Base-by-base conservation (phyloP, 1,140 invertebrate species). In the Papilio xuthus region DNA sequence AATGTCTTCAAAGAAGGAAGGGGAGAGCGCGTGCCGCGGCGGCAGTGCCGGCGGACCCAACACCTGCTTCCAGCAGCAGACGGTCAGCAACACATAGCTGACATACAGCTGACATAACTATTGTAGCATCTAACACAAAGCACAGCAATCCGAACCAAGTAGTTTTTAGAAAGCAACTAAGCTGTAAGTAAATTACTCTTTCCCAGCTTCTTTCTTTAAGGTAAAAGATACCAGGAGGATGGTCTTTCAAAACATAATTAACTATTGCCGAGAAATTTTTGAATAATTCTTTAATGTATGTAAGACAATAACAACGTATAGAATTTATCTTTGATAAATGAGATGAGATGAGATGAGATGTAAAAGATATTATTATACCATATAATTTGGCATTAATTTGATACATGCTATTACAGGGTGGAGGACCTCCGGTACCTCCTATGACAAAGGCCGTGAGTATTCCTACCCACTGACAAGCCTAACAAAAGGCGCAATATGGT, bases 401-500 rank as follows among this genome's bases (percentile, higher is more conserved):
- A 18, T 15, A 15, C 67, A 50, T 53, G 2, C 67, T 71, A 26
- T 88, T 84, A 37, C 85, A 92, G 90, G 41, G 83, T 18, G 88
- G 85, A 0, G 88, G 85, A 23, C 90, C 90, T 15, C 89, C 90
- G 0, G 86, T 88, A 26, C 89, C 89, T 3, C 86, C 90, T 0
- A 88, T 88, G 86, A 83, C 86, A 15, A 87, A 81, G 84, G 86
- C 86, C 32, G 90, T 92, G 80, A 89, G 90, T 88, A 79, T 72
- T 2, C 4, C 15, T 72, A 44, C 9, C 3, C 4, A 47, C 2
- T 23, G 10, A 56, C 9, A 37, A 67, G 26, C 26, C 6, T 67
- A 13, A 67, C 26, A 28, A 60, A 28, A 26, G 56, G 13, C 23
- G 20, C 10, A 60, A 15, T 26, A 60, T 26, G 7, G 6, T 53